Evolutionary conservation across 2,797 vertebrate species (phyloP).

Genomic region (Botia almorhae): DNA sequence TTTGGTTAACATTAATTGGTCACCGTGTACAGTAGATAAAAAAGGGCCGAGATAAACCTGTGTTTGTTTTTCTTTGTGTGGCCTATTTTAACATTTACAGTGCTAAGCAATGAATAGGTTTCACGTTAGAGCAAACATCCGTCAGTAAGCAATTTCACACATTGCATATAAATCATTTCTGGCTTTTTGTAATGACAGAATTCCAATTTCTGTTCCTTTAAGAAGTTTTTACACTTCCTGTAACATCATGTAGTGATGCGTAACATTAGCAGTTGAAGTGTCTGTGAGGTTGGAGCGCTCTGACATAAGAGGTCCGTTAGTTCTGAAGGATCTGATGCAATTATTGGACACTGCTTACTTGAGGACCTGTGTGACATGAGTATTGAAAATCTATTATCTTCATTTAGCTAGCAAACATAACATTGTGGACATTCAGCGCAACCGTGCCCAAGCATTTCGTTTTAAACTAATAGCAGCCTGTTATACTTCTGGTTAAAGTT

Average conservation of each 20-base stretch:
- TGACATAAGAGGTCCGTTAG: not conserved
- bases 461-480: not conserved
- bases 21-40: not conserved
- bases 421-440: slow-evolving; percentile 21
- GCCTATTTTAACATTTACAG: not conserved
- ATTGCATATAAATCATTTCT: not conserved
- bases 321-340: slow-evolving; percentile 27
- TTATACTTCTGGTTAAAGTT: not conserved
- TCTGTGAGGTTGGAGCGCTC: not conserved
- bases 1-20: slow-evolving; percentile 17
- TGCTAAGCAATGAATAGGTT: not conserved
- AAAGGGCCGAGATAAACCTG: not conserved
- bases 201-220: too few species aligned
- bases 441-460: not conserved
- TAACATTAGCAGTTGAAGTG: not conserved
- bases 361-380: not conserved
- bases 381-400: slow-evolving; percentile 28
- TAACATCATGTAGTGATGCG: not conserved
- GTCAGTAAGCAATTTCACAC: not conserved
- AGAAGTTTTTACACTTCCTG: too few species aligned
- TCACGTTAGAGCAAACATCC: not conserved
- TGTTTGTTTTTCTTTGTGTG: not conserved
- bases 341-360: not conserved
- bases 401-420: slow-evolving; percentile 22
- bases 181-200: not conserved